Percentiles rank a stretch among this genome's conserved stretches.
Evolutionary conservation across 2,888 invertebrate genomes (phyloP).

Genomic region (Conomelus anceps): DNA sequence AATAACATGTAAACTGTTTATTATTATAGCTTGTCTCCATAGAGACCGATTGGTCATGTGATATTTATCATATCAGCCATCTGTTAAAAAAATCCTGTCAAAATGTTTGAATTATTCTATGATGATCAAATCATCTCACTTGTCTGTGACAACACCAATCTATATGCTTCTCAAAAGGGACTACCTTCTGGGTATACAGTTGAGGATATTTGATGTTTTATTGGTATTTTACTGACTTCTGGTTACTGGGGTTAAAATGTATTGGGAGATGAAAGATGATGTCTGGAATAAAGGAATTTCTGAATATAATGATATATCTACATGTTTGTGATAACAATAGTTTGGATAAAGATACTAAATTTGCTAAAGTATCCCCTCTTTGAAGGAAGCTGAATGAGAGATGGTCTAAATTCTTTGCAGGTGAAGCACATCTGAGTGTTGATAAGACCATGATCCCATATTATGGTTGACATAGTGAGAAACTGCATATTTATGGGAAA

Average conservation of each 20-base stretch:
- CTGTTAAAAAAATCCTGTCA: slow-evolving; percentile 6
- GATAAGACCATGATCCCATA: not conserved
- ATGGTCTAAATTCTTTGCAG: not conserved
- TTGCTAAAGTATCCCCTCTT: not conserved
- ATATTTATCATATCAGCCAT: no score
- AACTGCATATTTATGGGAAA: not conserved
- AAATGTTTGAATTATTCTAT: slow-evolving; percentile 8
- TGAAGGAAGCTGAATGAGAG: not conserved
- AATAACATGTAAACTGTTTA: no score
- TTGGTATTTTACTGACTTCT: not conserved
- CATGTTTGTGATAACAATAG: slow-evolving; percentile 14
- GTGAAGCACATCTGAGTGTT: not conserved
- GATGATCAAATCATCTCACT: not conserved
- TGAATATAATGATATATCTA: not conserved
- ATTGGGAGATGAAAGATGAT: slow-evolving; percentile 18
- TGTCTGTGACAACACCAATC: not conserved
- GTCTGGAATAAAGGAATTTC: slow-evolving; percentile 5
- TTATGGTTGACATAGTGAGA: not conserved
- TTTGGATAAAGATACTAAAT: not conserved
- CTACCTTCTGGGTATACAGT: not conserved
- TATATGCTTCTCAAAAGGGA: slow-evolving; percentile 7
- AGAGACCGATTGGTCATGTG: no score
- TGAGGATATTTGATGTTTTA: not conserved
- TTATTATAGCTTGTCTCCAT: no score
- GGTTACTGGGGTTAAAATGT: slow-evolving; percentile 16